Conservation (phyloP, 2,797 vertebrate species). For the Salarias fasciatus region DNA sequence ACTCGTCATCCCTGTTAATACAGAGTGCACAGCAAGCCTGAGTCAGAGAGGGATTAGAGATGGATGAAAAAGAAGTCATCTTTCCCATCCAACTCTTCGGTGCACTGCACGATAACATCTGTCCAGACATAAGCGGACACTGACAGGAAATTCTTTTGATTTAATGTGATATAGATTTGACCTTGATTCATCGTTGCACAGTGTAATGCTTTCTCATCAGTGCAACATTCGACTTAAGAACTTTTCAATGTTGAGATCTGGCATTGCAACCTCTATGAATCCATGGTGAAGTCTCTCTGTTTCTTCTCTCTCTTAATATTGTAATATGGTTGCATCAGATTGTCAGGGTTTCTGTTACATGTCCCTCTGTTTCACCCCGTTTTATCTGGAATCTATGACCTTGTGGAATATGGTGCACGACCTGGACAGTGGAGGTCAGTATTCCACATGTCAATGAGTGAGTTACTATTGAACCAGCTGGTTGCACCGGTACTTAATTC, state of each 20-base stretch:
- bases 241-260: too few relatives aligned
- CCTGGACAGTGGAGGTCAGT: constrained; percentile 21
- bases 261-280: too few relatives aligned
- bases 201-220: not conserved
- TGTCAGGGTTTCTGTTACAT: not conserved
- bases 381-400: constrained; percentile 33
- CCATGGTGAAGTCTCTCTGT: too few relatives aligned
- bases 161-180: too few relatives aligned
- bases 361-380: not conserved
- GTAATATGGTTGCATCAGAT: too few relatives aligned
- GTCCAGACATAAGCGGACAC: not conserved
- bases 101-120: not conserved
- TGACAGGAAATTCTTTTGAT: not conserved
- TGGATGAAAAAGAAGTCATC: constrained; percentile 25
- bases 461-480: constrained; percentile 54
- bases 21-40: constrained; percentile 10
- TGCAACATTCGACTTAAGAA: not conserved
- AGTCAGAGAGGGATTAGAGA: constrained; percentile 25
- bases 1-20: constrained; percentile 10
- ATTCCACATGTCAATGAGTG: constrained; percentile 52
- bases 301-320: too few relatives aligned
- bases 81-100: constrained; percentile 3
- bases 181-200: too few relatives aligned
- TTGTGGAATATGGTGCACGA: constrained; percentile 38
- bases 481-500: constrained; percentile 35